Evolutionary conservation across 2,113 vertebrate genomes (phyloP).

Genomic region (Callithrix jacchus): DNA sequence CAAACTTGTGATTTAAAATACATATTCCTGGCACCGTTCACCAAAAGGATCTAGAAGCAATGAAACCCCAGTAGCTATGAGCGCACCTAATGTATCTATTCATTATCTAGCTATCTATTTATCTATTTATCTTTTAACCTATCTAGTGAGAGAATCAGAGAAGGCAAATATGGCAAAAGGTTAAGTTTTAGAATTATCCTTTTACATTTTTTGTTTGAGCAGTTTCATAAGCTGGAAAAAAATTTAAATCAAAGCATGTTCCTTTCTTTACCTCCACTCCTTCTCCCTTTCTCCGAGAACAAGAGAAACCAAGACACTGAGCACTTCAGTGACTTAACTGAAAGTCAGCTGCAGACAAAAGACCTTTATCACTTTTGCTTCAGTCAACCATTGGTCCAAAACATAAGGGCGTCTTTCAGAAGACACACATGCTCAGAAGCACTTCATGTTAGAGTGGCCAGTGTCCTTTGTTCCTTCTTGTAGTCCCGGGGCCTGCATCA

Average conservation of each 20-base stretch:
- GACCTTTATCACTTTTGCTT: not conserved
- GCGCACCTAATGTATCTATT: not conserved
- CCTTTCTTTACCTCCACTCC: not conserved
- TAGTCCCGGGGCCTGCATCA: not conserved
- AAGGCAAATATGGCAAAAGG: not conserved
- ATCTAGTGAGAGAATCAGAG: not conserved
- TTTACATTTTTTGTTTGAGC: not conserved
- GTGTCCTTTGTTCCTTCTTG: not conserved
- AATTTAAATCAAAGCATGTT: not conserved
- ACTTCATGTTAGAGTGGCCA: fast-evolving
- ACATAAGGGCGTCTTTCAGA: not conserved
- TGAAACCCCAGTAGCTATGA: not conserved
- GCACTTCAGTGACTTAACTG: not conserved
- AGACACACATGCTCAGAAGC: not conserved
- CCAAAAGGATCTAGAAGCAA: not conserved
- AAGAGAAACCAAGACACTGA: not conserved
- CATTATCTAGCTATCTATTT: not conserved
- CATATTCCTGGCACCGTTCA: not conserved
- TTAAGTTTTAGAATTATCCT: conserved; percentile 20
- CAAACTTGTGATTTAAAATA: not conserved
- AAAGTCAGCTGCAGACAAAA: not conserved
- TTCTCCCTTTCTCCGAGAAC: not conserved
- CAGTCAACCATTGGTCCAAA: not conserved
- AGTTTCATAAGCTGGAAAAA: not conserved
- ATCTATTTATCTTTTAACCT: not conserved